Evolutionary conservation across 2,888 invertebrate genomes (phyloP).

Genomic region (Apodemia duryi): DNA sequence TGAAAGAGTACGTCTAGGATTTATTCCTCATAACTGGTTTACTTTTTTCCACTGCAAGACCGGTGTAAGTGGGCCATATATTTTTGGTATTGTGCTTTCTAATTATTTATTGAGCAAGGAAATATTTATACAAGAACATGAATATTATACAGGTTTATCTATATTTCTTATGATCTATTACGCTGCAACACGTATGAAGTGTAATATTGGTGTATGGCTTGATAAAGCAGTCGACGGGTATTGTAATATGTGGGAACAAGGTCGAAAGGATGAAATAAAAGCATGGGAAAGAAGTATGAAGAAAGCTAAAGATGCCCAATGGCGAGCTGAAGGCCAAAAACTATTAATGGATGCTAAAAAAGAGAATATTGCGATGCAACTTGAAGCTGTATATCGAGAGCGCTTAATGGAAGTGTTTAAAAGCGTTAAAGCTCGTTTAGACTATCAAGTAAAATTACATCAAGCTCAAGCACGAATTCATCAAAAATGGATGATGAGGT

Average conservation of each 20-base stretch:
- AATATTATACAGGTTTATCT: conserved; percentile 89
- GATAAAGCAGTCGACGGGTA: conserved; percentile 83
- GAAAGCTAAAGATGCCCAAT: conserved; percentile 83
- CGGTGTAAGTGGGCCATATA: conserved; percentile 91
- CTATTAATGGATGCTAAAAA: neutral
- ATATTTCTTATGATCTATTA: conserved; percentile 80
- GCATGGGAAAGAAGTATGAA: conserved; percentile 40
- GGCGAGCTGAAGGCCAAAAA: conserved; percentile 87
- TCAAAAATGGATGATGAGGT: conserved; percentile 96
- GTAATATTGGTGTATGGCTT: conserved; percentile 74
- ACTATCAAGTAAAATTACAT: conserved; percentile 7
- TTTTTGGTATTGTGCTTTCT: conserved; percentile 85
- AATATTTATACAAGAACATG: conserved; percentile 94
- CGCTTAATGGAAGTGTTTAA: conserved; percentile 4
- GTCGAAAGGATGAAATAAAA: conserved; percentile 52
- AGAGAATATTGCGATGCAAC: neutral
- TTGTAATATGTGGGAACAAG: no score
- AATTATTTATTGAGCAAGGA: conserved; percentile 96
- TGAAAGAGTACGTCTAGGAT: conserved; percentile 78
- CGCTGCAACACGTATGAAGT: conserved; percentile 84
- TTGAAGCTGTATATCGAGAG: neutral
- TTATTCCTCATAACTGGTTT: conserved; percentile 80
- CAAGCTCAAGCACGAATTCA: conserved; percentile 80
- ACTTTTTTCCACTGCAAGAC: conserved; percentile 94
- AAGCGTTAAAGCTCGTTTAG: conserved; percentile 2